phyloP scores from a whole-genome alignment of 2,888 invertebrate genomes.

The Pristionchus exspectatus region DNA sequence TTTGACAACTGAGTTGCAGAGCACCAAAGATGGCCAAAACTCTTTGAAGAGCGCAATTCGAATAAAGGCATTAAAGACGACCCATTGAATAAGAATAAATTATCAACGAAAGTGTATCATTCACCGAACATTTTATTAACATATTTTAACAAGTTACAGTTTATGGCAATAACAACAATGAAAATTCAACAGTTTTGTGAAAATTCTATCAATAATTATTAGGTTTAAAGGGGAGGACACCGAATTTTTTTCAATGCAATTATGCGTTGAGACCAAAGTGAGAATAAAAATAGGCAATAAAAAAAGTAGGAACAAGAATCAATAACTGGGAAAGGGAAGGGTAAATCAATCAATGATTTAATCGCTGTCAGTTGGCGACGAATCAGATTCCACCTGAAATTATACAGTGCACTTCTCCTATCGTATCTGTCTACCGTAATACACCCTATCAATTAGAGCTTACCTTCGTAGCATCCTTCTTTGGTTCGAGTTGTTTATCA shows the following conservation, averaged over 20 bases:
- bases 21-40: not conserved
- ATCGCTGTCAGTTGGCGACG: not conserved
- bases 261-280: conserved; percentile 34
- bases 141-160: not conserved
- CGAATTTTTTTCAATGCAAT: conserved; percentile 29
- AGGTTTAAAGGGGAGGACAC: not conserved
- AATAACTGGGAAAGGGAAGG: not conserved
- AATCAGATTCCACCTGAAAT: not conserved
- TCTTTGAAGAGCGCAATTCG: not conserved
- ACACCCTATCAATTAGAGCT: not conserved
- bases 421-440: not conserved
- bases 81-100: not conserved
- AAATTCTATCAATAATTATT: not conserved
- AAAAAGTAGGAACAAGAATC: not conserved
- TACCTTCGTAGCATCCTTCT: not conserved
- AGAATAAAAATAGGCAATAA: conserved; percentile 7
- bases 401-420: not conserved
- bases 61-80: conserved; percentile 13
- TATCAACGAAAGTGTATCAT: too few relatives aligned
- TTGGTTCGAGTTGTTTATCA: conserved; percentile 58
- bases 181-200: not conserved
- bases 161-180: not conserved
- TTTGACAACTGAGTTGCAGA: not conserved
- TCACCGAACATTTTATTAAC: not conserved
- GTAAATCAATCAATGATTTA: not conserved